Evolutionary conservation across 1,140 invertebrate genomes (phyloP), one percentile per base, ranked within the genome.

Genomic region (Caenorhabditis brenneri): DNA sequence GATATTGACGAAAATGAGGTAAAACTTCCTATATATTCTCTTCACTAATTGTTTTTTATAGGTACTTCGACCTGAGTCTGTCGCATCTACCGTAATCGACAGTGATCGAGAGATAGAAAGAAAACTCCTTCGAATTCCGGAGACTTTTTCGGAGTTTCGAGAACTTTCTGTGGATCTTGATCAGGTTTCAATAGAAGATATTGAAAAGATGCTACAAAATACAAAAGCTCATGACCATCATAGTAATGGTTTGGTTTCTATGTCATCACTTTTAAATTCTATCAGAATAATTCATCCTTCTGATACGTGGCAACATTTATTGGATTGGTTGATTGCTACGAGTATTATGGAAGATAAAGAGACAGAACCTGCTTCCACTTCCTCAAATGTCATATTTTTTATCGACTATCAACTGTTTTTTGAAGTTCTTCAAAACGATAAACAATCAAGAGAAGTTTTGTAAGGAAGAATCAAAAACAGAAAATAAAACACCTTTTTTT

Each of bases 1-100:
- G 65, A 74, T 27, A 74, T 74, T n/a, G 65, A 74, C 24, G 65
- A 74, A 46, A 74, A 74, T 15, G 65, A 74, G 36, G 65, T 65
- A 10, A 27, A n/a, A 0, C 9, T 53, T n/a, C 12, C 6, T 53
- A 9, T 3, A 29, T 5, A 29, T 16, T 58, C 10, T 7, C n/a
- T 31, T 10, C 16, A 27, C 1, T 0, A 24, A 31, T 27, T 58
- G 6, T 7, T 29, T 2, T 27, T 36, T 65, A 36, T 6, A 65
- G 58, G 58, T 74, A 0, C 36, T 74, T 4, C 65, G 65, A 22
- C 65, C 65, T 4, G 65, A 74, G 2, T 74, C 65, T 22, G 65
- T n/a, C 3, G 65, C 65, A 46, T 42, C 36, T 46, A 74, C 65
- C 2, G 65, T 74, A 2, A 39, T 74, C 1, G 65, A 74, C 4